phyloP scores from a whole-genome alignment of 1,140 invertebrate species.

The Stenopsyche tienmushanensis region DNA sequence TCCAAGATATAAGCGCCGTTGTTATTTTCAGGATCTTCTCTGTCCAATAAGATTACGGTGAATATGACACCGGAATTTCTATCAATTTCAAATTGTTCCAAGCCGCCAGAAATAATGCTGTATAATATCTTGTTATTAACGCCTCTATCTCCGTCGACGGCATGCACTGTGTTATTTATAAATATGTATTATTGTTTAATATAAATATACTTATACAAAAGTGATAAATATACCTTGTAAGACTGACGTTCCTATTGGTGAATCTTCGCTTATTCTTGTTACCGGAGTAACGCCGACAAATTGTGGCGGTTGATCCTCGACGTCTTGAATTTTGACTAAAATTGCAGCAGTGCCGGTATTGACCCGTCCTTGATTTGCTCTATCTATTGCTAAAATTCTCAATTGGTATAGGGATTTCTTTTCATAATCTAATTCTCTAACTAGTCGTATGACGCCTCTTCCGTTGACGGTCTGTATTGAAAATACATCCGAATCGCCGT shows the following conservation, averaged over 20 bases:
- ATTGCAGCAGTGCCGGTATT: slow-evolving; percentile 84
- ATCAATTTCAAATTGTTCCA: slow-evolving; percentile 75
- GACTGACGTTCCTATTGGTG: slow-evolving; percentile 74
- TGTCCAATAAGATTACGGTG: slow-evolving; percentile 74
- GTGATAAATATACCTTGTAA: slow-evolving; percentile 59
- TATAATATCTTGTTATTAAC: slow-evolving; percentile 88
- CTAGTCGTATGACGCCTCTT: slow-evolving; percentile 80
- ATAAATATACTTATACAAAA: background rate
- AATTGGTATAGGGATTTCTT: slow-evolving; percentile 85
- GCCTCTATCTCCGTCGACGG: slow-evolving; percentile 88
- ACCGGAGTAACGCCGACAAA: slow-evolving; percentile 85
- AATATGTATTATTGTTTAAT: slow-evolving; percentile 38
- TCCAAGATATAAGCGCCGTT: slow-evolving; percentile 86
- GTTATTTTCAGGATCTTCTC: slow-evolving; percentile 76
- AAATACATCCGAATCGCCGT: slow-evolving; percentile 78
- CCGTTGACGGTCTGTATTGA: slow-evolving; percentile 81
- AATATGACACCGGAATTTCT: slow-evolving; percentile 76
- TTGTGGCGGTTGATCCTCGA: slow-evolving; percentile 88
- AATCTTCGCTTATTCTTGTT: slow-evolving; percentile 83
- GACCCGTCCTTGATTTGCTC: slow-evolving; percentile 76
- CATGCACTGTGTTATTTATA: slow-evolving; percentile 73
- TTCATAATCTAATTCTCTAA: slow-evolving; percentile 82
- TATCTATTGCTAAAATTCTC: slow-evolving; percentile 79
- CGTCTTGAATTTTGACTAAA: slow-evolving; percentile 82
- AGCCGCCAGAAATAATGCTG: slow-evolving; percentile 72